These are phyloP conservation scores for Bombus vancouverensis DNA, from an alignment of 1,140 invertebrate species.

Conservation along the genomic window DNA sequence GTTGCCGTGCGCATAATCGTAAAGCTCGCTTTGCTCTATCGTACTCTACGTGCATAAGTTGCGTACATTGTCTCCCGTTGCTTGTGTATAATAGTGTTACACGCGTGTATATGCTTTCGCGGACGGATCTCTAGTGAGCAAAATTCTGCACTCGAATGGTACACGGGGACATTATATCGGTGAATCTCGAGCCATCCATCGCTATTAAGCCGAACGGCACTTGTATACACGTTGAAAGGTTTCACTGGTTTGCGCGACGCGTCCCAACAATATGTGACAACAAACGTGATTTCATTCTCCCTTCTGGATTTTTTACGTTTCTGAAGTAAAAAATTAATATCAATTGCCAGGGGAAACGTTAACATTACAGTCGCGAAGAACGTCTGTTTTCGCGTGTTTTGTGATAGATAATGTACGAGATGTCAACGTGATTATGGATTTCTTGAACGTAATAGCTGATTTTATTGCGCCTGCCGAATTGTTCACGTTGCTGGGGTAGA, in stretches of 20 bases:
- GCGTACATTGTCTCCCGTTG: constrained; percentile 24
- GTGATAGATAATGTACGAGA: background rate
- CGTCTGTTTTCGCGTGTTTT: background rate
- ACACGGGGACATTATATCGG: constrained; percentile 56
- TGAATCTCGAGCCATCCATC: constrained; percentile 48
- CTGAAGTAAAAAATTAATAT: background rate
- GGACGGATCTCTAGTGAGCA: background rate
- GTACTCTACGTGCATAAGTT: constrained; percentile 41
- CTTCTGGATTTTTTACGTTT: background rate
- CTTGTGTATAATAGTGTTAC: background rate
- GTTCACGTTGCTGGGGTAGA: no score
- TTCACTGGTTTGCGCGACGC: no score
- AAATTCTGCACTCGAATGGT: constrained; percentile 52
- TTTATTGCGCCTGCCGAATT: no score
- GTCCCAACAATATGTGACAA: no score
- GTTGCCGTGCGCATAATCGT: constrained; percentile 61
- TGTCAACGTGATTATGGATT: background rate
- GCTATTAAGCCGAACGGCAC: constrained; percentile 40
- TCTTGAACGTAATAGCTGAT: background rate
- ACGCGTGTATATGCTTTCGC: background rate
- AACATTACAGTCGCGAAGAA: background rate
- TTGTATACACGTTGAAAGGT: constrained; percentile 8
- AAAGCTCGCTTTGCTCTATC: background rate
- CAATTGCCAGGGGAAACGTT: background rate
- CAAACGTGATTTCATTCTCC: no score